A percentile compares a stretch with the other conserved stretches of the same genome.
Evolutionary conservation across 2,888 invertebrate species (phyloP).

Genomic region (Linnaemya vulpina): DNA sequence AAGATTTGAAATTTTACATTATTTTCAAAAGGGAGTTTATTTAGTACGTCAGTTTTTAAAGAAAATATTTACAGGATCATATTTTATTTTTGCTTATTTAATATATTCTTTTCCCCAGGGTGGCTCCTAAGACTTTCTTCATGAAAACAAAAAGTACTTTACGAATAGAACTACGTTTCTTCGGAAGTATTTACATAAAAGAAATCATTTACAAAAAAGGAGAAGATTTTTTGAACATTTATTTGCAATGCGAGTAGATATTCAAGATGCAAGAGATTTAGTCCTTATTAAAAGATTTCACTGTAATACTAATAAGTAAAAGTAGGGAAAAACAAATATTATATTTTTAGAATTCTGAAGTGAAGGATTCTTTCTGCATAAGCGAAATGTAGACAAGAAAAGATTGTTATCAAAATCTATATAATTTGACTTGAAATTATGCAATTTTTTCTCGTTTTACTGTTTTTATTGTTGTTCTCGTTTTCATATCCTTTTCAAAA

Average conservation of each 20-base stretch:
- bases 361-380: constrained; percentile 15
- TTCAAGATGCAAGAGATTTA: not conserved
- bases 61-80: not conserved
- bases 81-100: too few species aligned
- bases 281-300: not conserved
- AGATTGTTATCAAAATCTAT: constrained; percentile 31
- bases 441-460: constrained; percentile 20
- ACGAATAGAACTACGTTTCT: too few species aligned
- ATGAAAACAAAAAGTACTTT: too few species aligned
- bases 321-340: not conserved
- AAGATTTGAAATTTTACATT: too few species aligned
- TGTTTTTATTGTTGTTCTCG: not conserved
- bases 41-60: too few species aligned
- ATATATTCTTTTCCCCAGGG: too few species aligned
- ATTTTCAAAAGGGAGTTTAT: too few species aligned
- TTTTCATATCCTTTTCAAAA: not conserved
- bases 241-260: too few species aligned
- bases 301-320: constrained; percentile 1
- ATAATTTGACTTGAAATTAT: constrained; percentile 29
- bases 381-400: constrained; percentile 7
- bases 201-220: too few species aligned
- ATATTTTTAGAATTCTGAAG: constrained; percentile 21
- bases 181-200: too few species aligned
- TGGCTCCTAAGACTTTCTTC: too few species aligned
- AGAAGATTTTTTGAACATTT: too few species aligned